Evolutionary conservation across 2,888 invertebrate genomes (phyloP).

Genomic region (Cancer borealis): DNA sequence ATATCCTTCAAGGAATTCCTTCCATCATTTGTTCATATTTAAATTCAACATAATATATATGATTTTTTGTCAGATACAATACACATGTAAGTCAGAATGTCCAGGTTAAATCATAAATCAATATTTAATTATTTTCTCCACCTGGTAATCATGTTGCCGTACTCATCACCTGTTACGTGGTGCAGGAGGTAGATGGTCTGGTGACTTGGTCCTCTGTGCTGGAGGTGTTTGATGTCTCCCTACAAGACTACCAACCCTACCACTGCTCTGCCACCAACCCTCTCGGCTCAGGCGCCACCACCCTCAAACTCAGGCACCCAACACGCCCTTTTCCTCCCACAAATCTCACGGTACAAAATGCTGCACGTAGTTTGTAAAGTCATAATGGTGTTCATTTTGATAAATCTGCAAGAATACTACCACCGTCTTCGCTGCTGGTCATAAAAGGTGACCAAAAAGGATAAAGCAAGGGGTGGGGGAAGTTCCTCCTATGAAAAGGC

Average conservation of each 20-base stretch:
- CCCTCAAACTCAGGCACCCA: constrained; percentile 91
- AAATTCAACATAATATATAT: not conserved
- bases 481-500: not conserved
- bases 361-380: not conserved
- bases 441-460: too few species aligned
- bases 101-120: not conserved
- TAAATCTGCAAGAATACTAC: not conserved
- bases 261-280: constrained; percentile 93
- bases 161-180: not conserved
- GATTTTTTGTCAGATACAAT: not conserved
- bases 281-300: constrained; percentile 88
- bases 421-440: not conserved
- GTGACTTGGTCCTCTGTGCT: constrained; percentile 87
- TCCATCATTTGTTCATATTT: not conserved
- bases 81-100: not conserved
- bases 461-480: too few species aligned
- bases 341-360: constrained; percentile 81
- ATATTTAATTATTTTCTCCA: not conserved
- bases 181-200: constrained; percentile 70
- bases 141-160: not conserved
- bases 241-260: constrained; percentile 93
- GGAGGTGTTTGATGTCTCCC: constrained; percentile 88
- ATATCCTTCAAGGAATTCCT: not conserved
- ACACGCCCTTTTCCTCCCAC: constrained; percentile 90
- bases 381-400: not conserved